Conservation (phyloP, 2,797 vertebrate species). For the Pogoniulus pusillus region DNA sequence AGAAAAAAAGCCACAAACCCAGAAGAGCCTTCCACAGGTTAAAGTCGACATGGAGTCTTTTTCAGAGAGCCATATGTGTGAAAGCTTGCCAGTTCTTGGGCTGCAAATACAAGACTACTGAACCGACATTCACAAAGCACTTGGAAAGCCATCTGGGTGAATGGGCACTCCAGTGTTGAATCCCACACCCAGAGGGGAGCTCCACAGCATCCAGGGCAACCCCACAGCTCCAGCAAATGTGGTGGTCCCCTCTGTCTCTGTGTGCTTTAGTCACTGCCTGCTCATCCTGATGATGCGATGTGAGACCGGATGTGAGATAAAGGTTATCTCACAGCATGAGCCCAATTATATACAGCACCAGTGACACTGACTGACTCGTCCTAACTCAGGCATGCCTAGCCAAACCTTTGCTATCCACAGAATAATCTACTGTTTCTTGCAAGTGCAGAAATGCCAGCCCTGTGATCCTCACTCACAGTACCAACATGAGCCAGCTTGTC, state of each 20-base stretch:
- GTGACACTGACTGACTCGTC: neutral
- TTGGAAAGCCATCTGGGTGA: neutral
- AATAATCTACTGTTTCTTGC: neutral
- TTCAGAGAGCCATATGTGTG: neutral
- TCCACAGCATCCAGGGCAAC: neutral
- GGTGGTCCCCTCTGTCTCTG: neutral
- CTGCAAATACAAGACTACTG: neutral
- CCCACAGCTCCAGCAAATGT: neutral
- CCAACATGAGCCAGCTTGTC: neutral
- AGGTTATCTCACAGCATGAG: neutral
- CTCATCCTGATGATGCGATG: neutral
- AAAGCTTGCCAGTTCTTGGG: conserved; percentile 17
- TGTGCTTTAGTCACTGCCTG: neutral
- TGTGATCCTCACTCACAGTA: neutral
- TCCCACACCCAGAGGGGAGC: neutral
- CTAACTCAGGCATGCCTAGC: neutral
- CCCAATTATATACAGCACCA: neutral
- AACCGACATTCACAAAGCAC: neutral
- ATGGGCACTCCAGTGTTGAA: rapidly evolving
- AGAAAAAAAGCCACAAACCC: neutral
- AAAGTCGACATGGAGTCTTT: neutral
- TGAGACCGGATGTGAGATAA: rapidly evolving
- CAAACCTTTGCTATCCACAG: neutral
- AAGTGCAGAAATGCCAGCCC: neutral
- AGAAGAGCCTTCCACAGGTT: neutral